A percentile compares a stretch with the other conserved stretches of the same genome.
phyloP scores from a whole-genome alignment of 2,797 vertebrate species.

The Prunella strophiata region DNA sequence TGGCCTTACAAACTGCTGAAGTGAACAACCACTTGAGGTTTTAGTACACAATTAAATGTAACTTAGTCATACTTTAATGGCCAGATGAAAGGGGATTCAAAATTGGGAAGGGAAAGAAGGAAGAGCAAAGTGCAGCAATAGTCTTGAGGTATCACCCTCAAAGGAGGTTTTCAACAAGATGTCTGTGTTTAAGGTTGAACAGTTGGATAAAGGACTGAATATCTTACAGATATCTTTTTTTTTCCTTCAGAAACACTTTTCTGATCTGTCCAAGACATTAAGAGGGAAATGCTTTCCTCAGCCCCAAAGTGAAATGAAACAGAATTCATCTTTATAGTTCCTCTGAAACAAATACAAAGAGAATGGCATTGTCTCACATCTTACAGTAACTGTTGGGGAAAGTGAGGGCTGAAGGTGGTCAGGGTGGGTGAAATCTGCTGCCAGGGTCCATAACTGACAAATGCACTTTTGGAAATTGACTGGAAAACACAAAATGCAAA shows the following conservation, averaged over 20 bases:
- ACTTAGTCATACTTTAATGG: background rate
- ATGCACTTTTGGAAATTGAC: background rate
- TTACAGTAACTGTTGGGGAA: background rate
- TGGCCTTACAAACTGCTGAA: background rate
- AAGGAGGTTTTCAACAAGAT: background rate
- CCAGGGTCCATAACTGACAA: background rate
- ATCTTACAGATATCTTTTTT: background rate
- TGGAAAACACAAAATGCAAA: background rate
- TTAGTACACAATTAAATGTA: background rate
- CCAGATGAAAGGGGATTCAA: background rate
- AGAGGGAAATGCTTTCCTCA: background rate
- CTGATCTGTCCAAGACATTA: background rate
- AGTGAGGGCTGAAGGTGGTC: background rate
- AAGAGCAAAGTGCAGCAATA: background rate
- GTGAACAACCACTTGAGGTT: background rate
- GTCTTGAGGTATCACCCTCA: background rate
- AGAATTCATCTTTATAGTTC: background rate
- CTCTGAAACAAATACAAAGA: background rate
- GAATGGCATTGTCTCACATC: background rate
- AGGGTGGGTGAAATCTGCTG: background rate
- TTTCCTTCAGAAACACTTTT: background rate
- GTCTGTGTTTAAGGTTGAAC: background rate
- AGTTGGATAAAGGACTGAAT: background rate
- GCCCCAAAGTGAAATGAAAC: background rate
- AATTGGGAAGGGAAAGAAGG: background rate